Evolutionary conservation across 2,888 invertebrate genomes (phyloP), one percentile per base, ranked within the genome.

Genomic region (Achlya flavicornis): DNA sequence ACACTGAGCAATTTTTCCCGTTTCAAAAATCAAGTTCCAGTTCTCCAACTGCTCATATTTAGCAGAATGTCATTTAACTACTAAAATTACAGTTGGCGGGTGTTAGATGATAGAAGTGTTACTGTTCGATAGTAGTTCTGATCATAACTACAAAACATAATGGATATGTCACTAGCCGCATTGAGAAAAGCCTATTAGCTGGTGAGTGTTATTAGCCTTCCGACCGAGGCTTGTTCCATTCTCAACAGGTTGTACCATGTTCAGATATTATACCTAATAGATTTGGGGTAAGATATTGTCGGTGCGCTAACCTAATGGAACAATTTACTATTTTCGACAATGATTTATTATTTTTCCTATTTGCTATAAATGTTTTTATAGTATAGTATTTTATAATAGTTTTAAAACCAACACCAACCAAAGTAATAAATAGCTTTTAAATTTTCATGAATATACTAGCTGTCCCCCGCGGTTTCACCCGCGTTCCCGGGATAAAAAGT

Each of bases 151-250:
- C 19, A 53, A 19, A 19, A 53, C 53, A 19, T 7, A 53, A 53
- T 53, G 53, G 53, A 53, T 53, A 53, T 53, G 53, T 53, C 53
- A 53, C 48, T n/a, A n/a, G 16, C 6, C 53, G 16, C 8, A 53
- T 53, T 53, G 53, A 53, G 53, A 10, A 53, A 53, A 53, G 53
- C 53, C 53, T 53, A 53, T 53, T 53, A 53, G 16, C n/a, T 19
- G 8, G 19, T 53, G 53, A 53, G 53, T n/a, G n/a, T 53, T 53
- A 53, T 53, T 48, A 7, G 53, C 19, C 19, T 10, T 10, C 53
- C 53, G 19, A 19, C 53, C 16, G 10, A 53, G 10, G 10, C 53
- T 48, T 16, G 53, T 53, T 53, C 53, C 19, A 53, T 53, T 19
- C 16, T 19, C 53, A 53, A 53, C 53, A 53, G 53, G 53, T 53